phyloP scores from a whole-genome alignment of 2,888 invertebrate species.

The Dendrolimus houi region DNA sequence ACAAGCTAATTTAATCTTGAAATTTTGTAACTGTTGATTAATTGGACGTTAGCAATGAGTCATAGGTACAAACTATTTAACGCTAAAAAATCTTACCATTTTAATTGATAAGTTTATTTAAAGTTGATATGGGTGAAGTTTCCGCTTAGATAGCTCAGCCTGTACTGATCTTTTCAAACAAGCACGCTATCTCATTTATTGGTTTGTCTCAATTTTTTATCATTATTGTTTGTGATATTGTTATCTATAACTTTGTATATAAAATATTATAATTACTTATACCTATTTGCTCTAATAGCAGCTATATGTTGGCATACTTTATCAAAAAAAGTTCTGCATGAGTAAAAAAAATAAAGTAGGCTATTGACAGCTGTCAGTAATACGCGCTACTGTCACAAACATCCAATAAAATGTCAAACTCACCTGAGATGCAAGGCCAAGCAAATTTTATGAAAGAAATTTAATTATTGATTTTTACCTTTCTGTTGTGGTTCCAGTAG shows the following conservation, averaged over 20 bases:
- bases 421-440: background rate
- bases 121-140: background rate
- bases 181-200: background rate
- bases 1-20: no score
- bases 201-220: background rate
- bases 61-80: no score
- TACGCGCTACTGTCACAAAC: no score
- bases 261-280: background rate
- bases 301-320: no score
- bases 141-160: background rate
- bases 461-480: background rate
- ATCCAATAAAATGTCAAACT: background rate
- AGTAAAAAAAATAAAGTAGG: no score
- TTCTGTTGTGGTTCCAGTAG: constrained; percentile 7
- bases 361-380: no score
- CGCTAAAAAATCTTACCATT: background rate
- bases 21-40: no score
- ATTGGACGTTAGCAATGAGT: no score
- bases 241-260: background rate
- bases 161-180: background rate
- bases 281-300: background rate
- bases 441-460: background rate
- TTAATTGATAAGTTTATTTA: background rate
- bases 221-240: background rate
- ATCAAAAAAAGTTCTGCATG: no score